phyloP scores from a whole-genome alignment of 2,113 vertebrate genomes.

The Protobothrops mucrosquamatus region DNA sequence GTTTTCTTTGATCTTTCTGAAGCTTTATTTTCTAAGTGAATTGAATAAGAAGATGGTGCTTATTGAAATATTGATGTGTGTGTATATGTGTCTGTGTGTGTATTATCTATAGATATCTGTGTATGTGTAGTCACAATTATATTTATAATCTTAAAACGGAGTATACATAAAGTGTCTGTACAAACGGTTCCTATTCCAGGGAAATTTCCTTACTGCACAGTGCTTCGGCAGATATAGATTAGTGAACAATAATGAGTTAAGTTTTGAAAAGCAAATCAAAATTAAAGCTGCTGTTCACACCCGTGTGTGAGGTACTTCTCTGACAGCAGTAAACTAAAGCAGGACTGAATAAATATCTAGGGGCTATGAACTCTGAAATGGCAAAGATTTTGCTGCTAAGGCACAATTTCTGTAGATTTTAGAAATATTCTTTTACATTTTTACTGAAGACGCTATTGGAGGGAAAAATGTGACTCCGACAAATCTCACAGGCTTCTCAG shows the following conservation, averaged over 20 bases:
- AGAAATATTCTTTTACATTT: slow-evolving; percentile 29
- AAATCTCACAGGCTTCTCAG: slow-evolving; percentile 19
- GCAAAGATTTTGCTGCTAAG: slow-evolving; percentile 40
- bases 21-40: slow-evolving; percentile 59
- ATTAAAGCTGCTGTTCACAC: slow-evolving; percentile 11
- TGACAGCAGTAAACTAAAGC: not conserved
- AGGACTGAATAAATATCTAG: not conserved
- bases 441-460: not conserved
- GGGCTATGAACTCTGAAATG: slow-evolving; percentile 46
- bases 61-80: slow-evolving; percentile 39
- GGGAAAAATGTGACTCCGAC: not conserved
- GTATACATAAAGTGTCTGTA: slow-evolving; percentile 25
- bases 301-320: not conserved
- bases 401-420: slow-evolving; percentile 29
- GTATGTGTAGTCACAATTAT: not conserved
- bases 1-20: slow-evolving; percentile 4
- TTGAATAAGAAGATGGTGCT: slow-evolving; percentile 53
- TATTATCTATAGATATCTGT: not conserved
- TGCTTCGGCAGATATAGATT: slow-evolving; percentile 24
- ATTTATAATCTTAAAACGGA: not conserved
- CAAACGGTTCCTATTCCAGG: slow-evolving; percentile 24
- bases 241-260: slow-evolving; percentile 25
- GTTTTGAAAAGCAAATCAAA: slow-evolving; percentile 24
- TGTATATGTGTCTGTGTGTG: not conserved
- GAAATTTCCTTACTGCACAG: not conserved